These are phyloP conservation scores for Aphelinus certus DNA, from an alignment of 1,140 invertebrate species.

Conservation along the genomic window DNA sequence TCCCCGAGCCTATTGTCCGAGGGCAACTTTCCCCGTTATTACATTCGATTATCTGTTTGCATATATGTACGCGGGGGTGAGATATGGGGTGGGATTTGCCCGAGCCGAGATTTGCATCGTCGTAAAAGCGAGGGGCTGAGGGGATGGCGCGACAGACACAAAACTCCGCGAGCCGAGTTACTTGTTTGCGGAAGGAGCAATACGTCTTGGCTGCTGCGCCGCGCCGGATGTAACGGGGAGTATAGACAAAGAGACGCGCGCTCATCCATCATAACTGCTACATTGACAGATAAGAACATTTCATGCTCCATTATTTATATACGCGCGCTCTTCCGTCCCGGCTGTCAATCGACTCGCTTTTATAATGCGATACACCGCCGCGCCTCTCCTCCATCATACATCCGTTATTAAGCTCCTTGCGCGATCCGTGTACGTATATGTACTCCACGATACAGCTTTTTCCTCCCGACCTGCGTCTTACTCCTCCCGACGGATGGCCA, in stretches of 20 bases:
- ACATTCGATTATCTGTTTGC: not conserved
- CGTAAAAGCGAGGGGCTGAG: slow-evolving; percentile 24
- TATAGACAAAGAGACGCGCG: not conserved
- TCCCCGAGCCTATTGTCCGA: too few relatives aligned
- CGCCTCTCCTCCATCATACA: too few relatives aligned
- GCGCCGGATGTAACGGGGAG: too few relatives aligned
- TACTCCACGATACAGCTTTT: too few relatives aligned
- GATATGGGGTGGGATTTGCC: too few relatives aligned
- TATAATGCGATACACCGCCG: too few relatives aligned
- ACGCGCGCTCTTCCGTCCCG: not conserved
- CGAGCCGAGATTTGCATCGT: slow-evolving; percentile 37
- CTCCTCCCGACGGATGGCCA: too few relatives aligned
- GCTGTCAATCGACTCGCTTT: slow-evolving; percentile 23
- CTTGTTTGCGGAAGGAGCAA: slow-evolving; percentile 48
- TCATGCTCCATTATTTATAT: slow-evolving; percentile 52
- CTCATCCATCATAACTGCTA: slow-evolving; percentile 51
- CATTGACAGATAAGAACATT: slow-evolving; percentile 48
- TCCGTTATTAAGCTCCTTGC: too few relatives aligned
- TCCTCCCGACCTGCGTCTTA: too few relatives aligned
- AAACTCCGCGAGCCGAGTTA: slow-evolving; percentile 57
- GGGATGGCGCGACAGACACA: slow-evolving; percentile 41
- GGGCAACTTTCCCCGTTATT: not conserved
- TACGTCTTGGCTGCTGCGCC: slow-evolving; percentile 47
- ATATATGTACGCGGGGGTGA: not conserved
- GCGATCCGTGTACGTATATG: too few relatives aligned